These are phyloP conservation scores for Drosophila bunnanda DNA, from an alignment of 2,888 invertebrate species.

Conservation along the genomic window DNA sequence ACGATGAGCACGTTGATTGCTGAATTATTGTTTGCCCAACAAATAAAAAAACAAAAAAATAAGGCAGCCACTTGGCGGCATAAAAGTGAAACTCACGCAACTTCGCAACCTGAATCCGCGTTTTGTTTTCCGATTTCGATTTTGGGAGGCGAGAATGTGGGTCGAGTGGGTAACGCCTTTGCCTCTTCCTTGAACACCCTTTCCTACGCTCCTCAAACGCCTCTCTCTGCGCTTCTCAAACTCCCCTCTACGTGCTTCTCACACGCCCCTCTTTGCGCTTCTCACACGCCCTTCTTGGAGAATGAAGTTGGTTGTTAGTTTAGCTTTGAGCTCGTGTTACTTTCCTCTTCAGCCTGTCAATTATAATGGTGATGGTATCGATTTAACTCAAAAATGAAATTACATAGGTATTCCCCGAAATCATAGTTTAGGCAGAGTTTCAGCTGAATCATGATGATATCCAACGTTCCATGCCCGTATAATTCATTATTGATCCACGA, in stretches of 20 bases:
- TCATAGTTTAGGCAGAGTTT: conserved; percentile 1
- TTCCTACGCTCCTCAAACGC: neutral
- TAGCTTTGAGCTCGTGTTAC: conserved; percentile 6
- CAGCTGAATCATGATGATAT: conserved; percentile 11
- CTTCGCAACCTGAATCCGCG: conserved; percentile 18
- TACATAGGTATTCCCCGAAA: conserved; percentile 5
- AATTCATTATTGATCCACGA: conserved; percentile 8
- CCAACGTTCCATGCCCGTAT: conserved; percentile 12
- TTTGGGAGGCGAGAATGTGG: conserved; percentile 26
- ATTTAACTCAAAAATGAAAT: conserved; percentile 21
- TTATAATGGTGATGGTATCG: conserved; percentile 21
- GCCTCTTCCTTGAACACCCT: neutral
- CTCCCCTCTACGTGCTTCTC: conserved; percentile 1
- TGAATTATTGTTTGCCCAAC: conserved; percentile 54
- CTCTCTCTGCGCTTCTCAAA: neutral
- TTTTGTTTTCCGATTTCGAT: conserved; percentile 26
- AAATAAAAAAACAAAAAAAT: neutral
- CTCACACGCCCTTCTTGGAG: neutral
- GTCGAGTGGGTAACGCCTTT: conserved; percentile 24
- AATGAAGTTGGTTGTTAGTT: conserved; percentile 4
- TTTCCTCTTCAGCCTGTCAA: conserved; percentile 8
- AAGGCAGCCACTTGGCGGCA: conserved; percentile 4
- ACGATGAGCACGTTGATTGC: conserved; percentile 58
- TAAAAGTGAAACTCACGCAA: conserved; percentile 65
- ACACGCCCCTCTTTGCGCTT: neutral